A percentile compares a stretch with the other conserved stretches of the same genome.
These are phyloP conservation scores for Proctacanthus coquilletti DNA, from an alignment of 1,140 invertebrate genomes.

Conservation along the genomic window DNA sequence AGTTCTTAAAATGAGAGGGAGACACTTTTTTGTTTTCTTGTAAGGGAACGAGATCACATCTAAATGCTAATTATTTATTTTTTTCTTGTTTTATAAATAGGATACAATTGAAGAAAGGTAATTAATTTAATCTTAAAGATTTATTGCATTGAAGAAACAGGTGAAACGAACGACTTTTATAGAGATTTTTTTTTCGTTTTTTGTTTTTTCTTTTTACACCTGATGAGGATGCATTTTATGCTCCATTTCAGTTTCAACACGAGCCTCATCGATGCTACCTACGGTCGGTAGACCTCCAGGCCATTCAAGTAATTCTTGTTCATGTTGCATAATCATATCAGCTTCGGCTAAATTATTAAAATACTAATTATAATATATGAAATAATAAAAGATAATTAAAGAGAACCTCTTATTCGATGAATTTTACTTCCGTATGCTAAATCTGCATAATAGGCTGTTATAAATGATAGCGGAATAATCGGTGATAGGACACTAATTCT, in stretches of 20 bases:
- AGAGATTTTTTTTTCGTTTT: too few species aligned
- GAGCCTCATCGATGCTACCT: slow-evolving; percentile 47
- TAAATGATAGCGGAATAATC: slow-evolving; percentile 50
- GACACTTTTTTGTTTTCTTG: too few species aligned
- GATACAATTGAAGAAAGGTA: too few species aligned
- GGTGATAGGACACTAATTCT: slow-evolving; percentile 42
- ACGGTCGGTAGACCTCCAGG: slow-evolving; percentile 54
- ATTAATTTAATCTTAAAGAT: too few species aligned
- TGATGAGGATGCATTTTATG: slow-evolving; percentile 45
- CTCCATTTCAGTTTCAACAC: slow-evolving; percentile 45
- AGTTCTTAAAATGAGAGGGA: too few species aligned
- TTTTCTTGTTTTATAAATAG: too few species aligned
- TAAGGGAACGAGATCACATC: too few species aligned
- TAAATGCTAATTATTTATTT: too few species aligned
- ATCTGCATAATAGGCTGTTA: slow-evolving; percentile 57
- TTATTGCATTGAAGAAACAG: too few species aligned
- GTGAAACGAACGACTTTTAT: too few species aligned
- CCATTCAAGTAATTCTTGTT: slow-evolving; percentile 44
- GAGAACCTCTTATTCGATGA: slow-evolving; percentile 51
- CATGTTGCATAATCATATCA: slow-evolving; percentile 61
- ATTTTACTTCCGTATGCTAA: slow-evolving; percentile 62
- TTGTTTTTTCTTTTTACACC: too few species aligned
- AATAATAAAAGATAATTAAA: slow-evolving; percentile 3
- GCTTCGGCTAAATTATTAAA: slow-evolving; percentile 46
- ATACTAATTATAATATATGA: slow-evolving; percentile 1